Evolutionary conservation across 2,888 invertebrate species (phyloP).

Genomic region (Ashinkailepas kermadecensis): DNA sequence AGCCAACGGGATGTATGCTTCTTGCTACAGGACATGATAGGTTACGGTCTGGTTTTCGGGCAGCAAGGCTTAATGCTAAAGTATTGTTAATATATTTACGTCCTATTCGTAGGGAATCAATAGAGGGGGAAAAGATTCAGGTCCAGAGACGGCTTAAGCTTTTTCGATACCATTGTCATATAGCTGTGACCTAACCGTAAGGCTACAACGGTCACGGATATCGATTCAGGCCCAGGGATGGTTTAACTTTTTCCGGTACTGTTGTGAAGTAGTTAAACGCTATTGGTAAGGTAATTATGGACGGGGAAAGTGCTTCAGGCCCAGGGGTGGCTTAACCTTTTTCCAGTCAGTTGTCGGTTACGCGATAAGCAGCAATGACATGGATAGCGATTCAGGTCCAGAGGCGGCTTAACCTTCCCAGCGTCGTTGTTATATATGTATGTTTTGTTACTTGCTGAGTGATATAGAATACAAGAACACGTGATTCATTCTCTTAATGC

Average conservation of each 20-base stretch:
- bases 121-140: too few relatives aligned
- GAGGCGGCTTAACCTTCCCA: slow-evolving; percentile 20
- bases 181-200: not conserved
- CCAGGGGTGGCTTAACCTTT: slow-evolving; percentile 20
- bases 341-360: not conserved
- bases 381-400: not conserved
- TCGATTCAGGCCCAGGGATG: not conserved
- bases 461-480: not conserved
- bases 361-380: too few relatives aligned
- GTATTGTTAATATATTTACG: too few relatives aligned
- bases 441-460: not conserved
- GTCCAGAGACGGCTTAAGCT: too few relatives aligned
- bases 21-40: too few relatives aligned
- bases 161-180: not conserved
- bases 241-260: not conserved
- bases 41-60: too few relatives aligned
- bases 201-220: not conserved
- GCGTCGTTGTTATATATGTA: slow-evolving; percentile 7
- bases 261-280: not conserved
- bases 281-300: not conserved
- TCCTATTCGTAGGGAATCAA: too few relatives aligned
- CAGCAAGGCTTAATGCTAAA: too few relatives aligned
- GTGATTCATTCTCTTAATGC: not conserved
- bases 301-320: not conserved
- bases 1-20: too few relatives aligned